phyloP scores from a whole-genome alignment of 1,140 invertebrate species.

The Dreissena rostriformis region DNA sequence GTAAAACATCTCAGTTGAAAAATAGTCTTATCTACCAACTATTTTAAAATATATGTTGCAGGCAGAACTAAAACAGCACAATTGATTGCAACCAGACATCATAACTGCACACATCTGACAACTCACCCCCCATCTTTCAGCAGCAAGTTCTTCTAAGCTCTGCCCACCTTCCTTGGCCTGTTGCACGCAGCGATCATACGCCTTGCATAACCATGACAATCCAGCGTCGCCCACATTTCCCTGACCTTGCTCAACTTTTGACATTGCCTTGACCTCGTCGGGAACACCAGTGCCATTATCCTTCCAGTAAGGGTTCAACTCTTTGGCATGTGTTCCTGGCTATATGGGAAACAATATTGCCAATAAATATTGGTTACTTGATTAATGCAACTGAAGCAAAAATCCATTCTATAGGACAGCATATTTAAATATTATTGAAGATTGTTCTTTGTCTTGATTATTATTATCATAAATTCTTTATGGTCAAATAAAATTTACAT shows the following conservation, averaged over 20 bases:
- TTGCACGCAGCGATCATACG: slow-evolving; percentile 84
- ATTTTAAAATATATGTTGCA: too few relatives aligned
- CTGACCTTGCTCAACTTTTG: slow-evolving; percentile 30
- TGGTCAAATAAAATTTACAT: too few relatives aligned
- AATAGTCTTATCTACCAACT: too few relatives aligned
- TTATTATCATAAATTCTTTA: too few relatives aligned
- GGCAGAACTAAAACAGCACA: too few relatives aligned
- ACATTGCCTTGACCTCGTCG: slow-evolving; percentile 50
- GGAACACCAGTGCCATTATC: slow-evolving; percentile 92
- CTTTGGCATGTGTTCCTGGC: slow-evolving; percentile 87
- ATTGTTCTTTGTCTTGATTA: too few relatives aligned
- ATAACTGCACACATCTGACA: background rate
- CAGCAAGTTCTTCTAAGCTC: slow-evolving; percentile 85
- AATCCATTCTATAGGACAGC: too few relatives aligned
- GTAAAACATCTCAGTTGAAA: too few relatives aligned
- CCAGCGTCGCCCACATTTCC: slow-evolving; percentile 70
- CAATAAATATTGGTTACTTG: background rate
- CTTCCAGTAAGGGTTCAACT: slow-evolving; percentile 97
- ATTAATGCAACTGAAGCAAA: too few relatives aligned
- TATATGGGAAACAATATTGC: slow-evolving; percentile 73
- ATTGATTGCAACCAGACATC: background rate
- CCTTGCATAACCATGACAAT: slow-evolving; percentile 84
- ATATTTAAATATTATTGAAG: too few relatives aligned
- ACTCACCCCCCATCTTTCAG: slow-evolving; percentile 86
- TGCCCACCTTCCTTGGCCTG: slow-evolving; percentile 84